A percentile compares a stretch with the other conserved stretches of the same genome.
phyloP scores from a whole-genome alignment of 2,797 vertebrate species.

The Pseudotriccus pelzelni region DNA sequence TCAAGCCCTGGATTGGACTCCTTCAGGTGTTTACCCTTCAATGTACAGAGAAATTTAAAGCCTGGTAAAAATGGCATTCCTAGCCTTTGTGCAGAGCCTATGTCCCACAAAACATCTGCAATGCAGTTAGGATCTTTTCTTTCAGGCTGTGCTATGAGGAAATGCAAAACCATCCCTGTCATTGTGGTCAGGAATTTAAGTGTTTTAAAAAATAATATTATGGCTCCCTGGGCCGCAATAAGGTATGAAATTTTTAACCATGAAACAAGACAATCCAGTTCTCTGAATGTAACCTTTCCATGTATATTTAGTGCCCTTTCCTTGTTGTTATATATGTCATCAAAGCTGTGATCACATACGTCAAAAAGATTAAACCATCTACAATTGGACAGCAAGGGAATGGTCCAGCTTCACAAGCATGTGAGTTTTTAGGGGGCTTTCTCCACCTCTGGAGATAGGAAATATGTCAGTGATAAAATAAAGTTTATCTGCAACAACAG shows the following conservation, averaged over 20 bases:
- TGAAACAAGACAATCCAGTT: neutral
- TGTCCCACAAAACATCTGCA: constrained; percentile 10
- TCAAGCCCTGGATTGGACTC: neutral
- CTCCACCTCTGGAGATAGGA: neutral
- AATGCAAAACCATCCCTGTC: neutral
- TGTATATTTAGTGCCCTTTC: neutral
- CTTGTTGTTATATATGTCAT: neutral
- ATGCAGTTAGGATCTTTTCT: neutral
- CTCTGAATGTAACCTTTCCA: neutral
- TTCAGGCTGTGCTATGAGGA: neutral
- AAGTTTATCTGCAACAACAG: neutral
- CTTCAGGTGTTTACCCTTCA: neutral
- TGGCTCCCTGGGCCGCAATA: neutral
- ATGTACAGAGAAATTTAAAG: neutral
- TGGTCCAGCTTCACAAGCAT: neutral
- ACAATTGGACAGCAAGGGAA: neutral
- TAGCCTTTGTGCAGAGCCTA: neutral
- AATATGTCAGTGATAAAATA: neutral
- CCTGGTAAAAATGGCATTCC: neutral
- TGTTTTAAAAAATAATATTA: neutral
- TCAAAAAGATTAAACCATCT: neutral
- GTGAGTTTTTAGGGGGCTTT: neutral
- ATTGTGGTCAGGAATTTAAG: neutral
- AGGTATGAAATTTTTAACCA: neutral
- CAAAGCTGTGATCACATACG: neutral